Conservation (phyloP, 1,140 invertebrate species). For the Trichogramma pretiosum region DNA sequence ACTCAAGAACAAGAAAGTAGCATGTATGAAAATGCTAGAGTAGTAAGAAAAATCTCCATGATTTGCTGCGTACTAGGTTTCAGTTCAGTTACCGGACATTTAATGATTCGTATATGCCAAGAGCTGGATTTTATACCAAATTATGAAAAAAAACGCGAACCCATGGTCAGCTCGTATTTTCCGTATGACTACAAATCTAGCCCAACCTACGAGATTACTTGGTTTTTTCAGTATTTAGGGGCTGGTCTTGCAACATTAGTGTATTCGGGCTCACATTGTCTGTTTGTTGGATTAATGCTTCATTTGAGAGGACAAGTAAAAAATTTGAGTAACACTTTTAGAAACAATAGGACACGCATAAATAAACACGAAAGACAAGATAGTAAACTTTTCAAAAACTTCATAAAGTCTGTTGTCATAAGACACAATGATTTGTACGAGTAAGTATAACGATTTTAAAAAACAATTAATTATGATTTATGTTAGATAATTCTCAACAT, state of each 20-base stretch:
- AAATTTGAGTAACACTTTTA: conserved; percentile 2
- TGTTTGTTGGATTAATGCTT: conserved; percentile 7
- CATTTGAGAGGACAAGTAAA: conserved; percentile 6
- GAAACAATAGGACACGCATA: not conserved
- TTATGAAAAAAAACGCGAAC: not conserved
- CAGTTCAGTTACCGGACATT: not conserved
- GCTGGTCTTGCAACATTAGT: not conserved
- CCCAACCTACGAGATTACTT: conserved; percentile 9
- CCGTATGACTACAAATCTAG: conserved; percentile 6
- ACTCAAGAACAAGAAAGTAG: not conserved
- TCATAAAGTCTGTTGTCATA: too few relatives aligned
- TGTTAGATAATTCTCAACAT: too few relatives aligned
- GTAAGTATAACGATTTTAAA: too few relatives aligned
- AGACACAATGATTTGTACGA: too few relatives aligned
- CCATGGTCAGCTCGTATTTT: conserved; percentile 3
- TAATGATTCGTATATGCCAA: not conserved
- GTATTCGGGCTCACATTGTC: conserved; percentile 4
- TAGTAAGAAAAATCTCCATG: not conserved
- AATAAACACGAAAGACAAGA: not conserved
- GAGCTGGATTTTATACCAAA: conserved; percentile 4
- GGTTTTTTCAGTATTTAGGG: conserved; percentile 4
- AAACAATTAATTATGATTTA: too few relatives aligned
- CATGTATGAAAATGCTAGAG: not conserved
- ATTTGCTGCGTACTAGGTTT: not conserved
- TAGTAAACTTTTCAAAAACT: too few relatives aligned